Evolutionary conservation across 2,113 vertebrate genomes (phyloP).

Genomic region (Limanda limanda): DNA sequence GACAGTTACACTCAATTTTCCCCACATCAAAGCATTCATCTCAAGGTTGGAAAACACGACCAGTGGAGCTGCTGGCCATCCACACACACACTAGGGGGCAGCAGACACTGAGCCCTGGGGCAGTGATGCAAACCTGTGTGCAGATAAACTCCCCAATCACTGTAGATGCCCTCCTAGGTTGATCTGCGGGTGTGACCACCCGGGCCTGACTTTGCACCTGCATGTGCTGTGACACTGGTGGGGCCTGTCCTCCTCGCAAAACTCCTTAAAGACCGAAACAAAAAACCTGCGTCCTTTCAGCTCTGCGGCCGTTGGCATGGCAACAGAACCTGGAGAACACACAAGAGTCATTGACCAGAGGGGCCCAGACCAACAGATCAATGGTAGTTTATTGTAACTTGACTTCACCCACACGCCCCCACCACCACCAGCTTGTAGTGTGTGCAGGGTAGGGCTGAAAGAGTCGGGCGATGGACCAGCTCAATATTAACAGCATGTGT

Average conservation of each 20-base stretch:
- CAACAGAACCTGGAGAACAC: constrained; percentile 66
- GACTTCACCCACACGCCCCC: constrained; percentile 4
- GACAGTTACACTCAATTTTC: constrained; percentile 62
- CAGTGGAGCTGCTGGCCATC: constrained; percentile 26
- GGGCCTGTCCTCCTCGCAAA: constrained; percentile 50
- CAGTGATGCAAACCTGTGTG: constrained; percentile 25
- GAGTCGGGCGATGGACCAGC: constrained; percentile 35
- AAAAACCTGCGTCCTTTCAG: constrained; percentile 50
- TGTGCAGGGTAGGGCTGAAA: constrained; percentile 39
- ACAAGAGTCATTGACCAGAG: constrained; percentile 72
- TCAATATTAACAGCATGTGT: constrained; percentile 39
- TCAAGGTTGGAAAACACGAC: constrained; percentile 20
- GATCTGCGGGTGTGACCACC: constrained; percentile 45
- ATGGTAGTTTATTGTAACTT: constrained; percentile 56
- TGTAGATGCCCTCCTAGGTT: constrained; percentile 17
- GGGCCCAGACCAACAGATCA: constrained; percentile 59
- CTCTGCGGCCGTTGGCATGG: constrained; percentile 65
- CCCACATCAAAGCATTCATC: constrained; percentile 50
- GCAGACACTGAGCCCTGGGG: constrained; percentile 72
- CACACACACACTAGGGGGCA: constrained; percentile 73
- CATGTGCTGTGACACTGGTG: constrained; percentile 58
- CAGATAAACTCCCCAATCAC: constrained; percentile 25
- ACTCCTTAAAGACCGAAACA: constrained; percentile 47
- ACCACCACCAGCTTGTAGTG: background rate
- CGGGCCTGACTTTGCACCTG: constrained; percentile 56